phyloP scores from a whole-genome alignment of 2,113 vertebrate genomes.

The Callithrix jacchus region DNA sequence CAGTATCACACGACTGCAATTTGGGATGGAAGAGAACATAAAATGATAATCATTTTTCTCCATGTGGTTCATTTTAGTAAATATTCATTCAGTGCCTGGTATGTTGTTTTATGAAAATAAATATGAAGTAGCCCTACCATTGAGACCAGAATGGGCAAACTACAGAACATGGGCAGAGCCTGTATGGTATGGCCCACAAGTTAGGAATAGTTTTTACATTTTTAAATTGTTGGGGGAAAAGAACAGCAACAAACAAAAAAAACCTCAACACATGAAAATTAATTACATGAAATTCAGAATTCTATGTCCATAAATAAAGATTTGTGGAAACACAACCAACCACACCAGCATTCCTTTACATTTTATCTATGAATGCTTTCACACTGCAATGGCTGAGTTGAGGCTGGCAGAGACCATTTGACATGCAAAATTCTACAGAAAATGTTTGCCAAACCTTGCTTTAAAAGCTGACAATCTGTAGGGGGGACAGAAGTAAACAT shows the following conservation, averaged over 20 bases:
- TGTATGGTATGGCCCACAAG: neutral
- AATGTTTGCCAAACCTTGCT: neutral
- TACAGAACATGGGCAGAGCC: neutral
- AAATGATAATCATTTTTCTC: slow-evolving; percentile 18
- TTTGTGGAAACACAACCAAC: neutral
- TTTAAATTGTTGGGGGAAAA: neutral
- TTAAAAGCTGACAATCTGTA: neutral
- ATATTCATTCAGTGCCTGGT: neutral
- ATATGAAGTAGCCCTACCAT: neutral
- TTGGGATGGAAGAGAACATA: slow-evolving; percentile 22
- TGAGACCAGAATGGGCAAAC: slow-evolving; percentile 8
- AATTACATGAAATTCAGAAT: slow-evolving; percentile 12
- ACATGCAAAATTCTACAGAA: neutral
- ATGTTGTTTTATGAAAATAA: slow-evolving; percentile 23
- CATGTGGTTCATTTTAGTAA: slow-evolving; percentile 25
- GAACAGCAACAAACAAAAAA: slow-evolving; percentile 17
- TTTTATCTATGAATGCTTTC: neutral
- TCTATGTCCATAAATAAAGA: neutral
- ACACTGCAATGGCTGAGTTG: neutral
- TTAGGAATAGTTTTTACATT: slow-evolving; percentile 19
- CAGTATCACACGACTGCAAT: neutral
- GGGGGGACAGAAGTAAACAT: too few species aligned
- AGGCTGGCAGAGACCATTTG: neutral
- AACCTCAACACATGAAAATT: neutral
- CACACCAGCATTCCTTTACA: neutral